Evolutionary conservation across 2,113 vertebrate species (phyloP).

Genomic region (Marcusenius ussheri): DNA sequence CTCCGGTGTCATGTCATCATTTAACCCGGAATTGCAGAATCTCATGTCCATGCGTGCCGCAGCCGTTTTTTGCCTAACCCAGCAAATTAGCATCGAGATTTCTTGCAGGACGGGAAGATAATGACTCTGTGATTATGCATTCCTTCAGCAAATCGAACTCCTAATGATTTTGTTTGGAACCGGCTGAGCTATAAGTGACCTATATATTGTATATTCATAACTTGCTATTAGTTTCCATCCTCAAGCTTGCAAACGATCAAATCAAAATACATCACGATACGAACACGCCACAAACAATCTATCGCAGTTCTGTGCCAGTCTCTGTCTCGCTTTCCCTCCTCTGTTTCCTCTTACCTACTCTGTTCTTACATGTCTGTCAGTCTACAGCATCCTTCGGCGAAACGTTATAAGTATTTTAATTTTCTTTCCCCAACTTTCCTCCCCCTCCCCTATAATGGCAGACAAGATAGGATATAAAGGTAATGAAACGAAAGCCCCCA

Average conservation of each 20-base stretch:
- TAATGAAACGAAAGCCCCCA: constrained; percentile 79
- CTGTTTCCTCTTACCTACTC: background rate
- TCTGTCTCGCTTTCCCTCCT: constrained; percentile 5
- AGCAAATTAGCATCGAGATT: background rate
- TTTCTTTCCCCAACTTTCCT: constrained; percentile 80
- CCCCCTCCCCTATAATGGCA: constrained; percentile 52
- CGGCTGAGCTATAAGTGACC: background rate
- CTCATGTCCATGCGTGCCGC: background rate
- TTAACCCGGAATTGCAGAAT: constrained; percentile 15
- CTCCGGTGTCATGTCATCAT: constrained; percentile 1
- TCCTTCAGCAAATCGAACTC: background rate
- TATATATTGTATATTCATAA: constrained; percentile 6
- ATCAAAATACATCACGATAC: background rate
- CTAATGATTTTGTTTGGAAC: background rate
- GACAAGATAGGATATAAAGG: constrained; percentile 53
- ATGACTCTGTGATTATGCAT: background rate
- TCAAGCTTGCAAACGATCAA: background rate
- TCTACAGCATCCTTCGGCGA: constrained; percentile 59
- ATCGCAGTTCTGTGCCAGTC: background rate
- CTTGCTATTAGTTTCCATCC: background rate
- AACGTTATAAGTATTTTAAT: constrained; percentile 78
- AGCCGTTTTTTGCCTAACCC: background rate
- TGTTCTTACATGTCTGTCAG: constrained; percentile 64
- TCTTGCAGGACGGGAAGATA: background rate
- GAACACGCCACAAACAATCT: background rate